These are phyloP conservation scores for Oreohelix idahoensis DNA, from an alignment of 1,140 invertebrate genomes.

Conservation along the genomic window DNA sequence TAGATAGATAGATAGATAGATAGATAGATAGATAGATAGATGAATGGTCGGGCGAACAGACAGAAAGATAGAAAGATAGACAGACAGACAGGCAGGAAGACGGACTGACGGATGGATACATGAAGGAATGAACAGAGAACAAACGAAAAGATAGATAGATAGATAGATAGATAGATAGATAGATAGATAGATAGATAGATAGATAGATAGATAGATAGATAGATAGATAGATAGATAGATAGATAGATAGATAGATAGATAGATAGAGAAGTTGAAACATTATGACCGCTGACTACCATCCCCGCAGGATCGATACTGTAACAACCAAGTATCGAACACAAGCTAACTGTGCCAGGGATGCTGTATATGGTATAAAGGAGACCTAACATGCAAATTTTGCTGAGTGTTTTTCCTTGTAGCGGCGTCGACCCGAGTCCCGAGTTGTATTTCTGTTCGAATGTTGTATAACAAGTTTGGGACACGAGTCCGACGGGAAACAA, in stretches of 20 bases:
- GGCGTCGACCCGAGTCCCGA: not conserved
- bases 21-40: constrained; percentile 11
- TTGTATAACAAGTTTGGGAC: constrained; percentile 2
- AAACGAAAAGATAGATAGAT: constrained; percentile 2
- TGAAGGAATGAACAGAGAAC: not conserved
- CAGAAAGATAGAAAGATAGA: constrained; percentile 3
- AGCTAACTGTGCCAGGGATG: not conserved
- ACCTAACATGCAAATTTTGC: constrained; percentile 3
- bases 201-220: constrained; percentile 15
- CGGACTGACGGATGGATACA: constrained; percentile 7
- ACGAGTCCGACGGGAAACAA: constrained; percentile 1
- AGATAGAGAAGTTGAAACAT: not conserved
- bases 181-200: constrained; percentile 14
- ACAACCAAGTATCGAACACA: not conserved
- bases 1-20: constrained; percentile 12
- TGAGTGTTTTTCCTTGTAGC: not conserved
- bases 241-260: constrained; percentile 7
- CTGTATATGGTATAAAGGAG: not conserved
- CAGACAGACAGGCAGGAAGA: constrained; percentile 7
- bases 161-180: constrained; percentile 16
- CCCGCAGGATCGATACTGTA: not conserved
- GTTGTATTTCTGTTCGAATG: constrained; percentile 8
- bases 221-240: constrained; percentile 16
- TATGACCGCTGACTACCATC: not conserved
- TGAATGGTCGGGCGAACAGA: not conserved